Percentiles rank a stretch among this genome's conserved stretches.
These are phyloP conservation scores for Galleria mellonella DNA, from an alignment of 1,140 invertebrate genomes.

Conservation along the genomic window DNA sequence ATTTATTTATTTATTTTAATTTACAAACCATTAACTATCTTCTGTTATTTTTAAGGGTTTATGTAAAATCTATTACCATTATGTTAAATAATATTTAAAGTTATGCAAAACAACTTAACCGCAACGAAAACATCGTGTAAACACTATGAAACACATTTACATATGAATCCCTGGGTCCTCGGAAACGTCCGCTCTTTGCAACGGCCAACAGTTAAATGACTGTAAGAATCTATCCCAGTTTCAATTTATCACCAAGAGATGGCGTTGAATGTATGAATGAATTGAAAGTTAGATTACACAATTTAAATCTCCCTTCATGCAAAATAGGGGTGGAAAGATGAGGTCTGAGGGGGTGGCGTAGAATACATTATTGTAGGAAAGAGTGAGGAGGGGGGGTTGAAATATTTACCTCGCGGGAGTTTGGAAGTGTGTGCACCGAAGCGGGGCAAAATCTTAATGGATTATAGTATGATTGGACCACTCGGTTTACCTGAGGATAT, in stretches of 20 bases:
- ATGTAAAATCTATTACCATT: too few relatives aligned
- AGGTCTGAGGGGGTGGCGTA: conserved; percentile 53
- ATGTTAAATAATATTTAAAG: too few relatives aligned
- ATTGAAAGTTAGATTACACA: conserved; percentile 74
- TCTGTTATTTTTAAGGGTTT: too few relatives aligned
- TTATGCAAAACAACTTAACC: conserved; percentile 11
- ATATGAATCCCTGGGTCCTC: background rate
- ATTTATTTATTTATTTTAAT: too few relatives aligned
- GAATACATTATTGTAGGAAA: conserved; percentile 60
- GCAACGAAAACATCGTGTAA: conserved; percentile 12
- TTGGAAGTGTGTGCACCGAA: conserved; percentile 61
- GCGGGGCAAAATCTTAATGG: conserved; percentile 66
- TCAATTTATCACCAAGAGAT: conserved; percentile 71
- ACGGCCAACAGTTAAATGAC: conserved; percentile 41
- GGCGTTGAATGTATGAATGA: conserved; percentile 72
- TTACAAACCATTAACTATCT: too few relatives aligned
- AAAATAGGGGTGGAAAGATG: conserved; percentile 71
- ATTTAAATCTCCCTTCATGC: conserved; percentile 73
- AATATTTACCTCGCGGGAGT: conserved; percentile 69
- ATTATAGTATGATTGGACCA: conserved; percentile 67
- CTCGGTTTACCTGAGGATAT: conserved; percentile 49
- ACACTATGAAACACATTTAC: conserved; percentile 2
- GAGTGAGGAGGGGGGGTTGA: conserved; percentile 42
- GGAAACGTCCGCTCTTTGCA: conserved; percentile 14
- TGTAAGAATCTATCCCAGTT: conserved; percentile 54